Conservation (phyloP, 1,140 invertebrate species). For the Rhagoletis zephyria region DNA sequence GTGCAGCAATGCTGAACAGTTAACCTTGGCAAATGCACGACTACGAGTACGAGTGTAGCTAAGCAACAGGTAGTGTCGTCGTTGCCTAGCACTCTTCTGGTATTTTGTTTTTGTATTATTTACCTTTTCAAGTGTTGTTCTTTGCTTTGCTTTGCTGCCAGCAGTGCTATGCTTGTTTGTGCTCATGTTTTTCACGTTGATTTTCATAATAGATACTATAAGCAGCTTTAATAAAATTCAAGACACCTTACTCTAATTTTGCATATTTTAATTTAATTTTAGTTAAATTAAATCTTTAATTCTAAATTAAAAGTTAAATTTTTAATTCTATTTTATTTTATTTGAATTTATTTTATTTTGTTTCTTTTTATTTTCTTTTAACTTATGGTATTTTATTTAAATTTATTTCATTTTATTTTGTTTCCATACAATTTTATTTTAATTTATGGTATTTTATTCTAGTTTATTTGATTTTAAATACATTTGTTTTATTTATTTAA, state of each 20-base stretch:
- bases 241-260: not conserved
- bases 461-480: not conserved
- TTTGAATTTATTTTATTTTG: not conserved
- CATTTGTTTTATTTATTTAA: not conserved
- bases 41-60: not conserved
- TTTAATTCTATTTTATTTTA: not conserved
- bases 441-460: not conserved
- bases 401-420: not conserved
- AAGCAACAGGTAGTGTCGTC: slow-evolving; percentile 38
- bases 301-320: no score
- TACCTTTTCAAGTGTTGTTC: not conserved
- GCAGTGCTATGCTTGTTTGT: not conserved
- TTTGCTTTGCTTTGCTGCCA: not conserved
- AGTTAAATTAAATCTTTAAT: no score
- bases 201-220: not conserved
- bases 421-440: not conserved
- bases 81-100: not conserved
- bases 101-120: slow-evolving; percentile 10
- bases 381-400: not conserved
- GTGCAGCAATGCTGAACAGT: slow-evolving; percentile 50
- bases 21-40: slow-evolving; percentile 29
- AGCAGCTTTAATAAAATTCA: not conserved
- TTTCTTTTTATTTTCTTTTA: not conserved
- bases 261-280: not conserved
- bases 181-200: not conserved